Percentiles rank a stretch among this genome's conserved stretches.
Evolutionary conservation across 2,888 invertebrate species (phyloP).

Genomic region (Cyclophora punctaria): DNA sequence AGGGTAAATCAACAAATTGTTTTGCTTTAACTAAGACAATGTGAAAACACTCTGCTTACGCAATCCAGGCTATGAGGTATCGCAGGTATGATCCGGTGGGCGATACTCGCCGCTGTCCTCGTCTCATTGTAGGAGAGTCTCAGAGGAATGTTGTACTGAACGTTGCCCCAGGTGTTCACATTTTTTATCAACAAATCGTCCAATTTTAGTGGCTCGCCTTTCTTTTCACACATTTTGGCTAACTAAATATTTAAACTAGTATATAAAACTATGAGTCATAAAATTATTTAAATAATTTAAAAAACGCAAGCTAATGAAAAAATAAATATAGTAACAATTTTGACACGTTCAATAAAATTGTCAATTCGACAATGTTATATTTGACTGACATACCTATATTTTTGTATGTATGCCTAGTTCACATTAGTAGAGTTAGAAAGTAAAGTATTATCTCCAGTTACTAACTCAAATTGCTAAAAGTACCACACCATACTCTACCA

Average conservation of each 20-base stretch:
- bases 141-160: conserved; percentile 63
- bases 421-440: no score
- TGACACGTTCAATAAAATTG: no score
- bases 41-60: conserved; percentile 34
- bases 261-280: conserved; percentile 11
- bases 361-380: no score
- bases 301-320: no score
- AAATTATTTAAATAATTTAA: background rate
- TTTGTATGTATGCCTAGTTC: no score
- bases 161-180: conserved; percentile 67
- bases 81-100: conserved; percentile 51
- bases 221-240: conserved; percentile 33
- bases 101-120: conserved; percentile 49
- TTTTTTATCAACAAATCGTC: conserved; percentile 55
- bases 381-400: no score
- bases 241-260: conserved; percentile 9
- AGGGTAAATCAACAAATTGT: no score
- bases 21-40: no score
- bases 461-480: no score
- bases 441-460: no score
- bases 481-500: no score
- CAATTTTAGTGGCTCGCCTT: conserved; percentile 38
- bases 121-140: conserved; percentile 58
- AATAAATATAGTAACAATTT: no score
- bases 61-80: conserved; percentile 57